Conservation (phyloP, 2,888 invertebrate species). For the Tinea semifulvella region DNA sequence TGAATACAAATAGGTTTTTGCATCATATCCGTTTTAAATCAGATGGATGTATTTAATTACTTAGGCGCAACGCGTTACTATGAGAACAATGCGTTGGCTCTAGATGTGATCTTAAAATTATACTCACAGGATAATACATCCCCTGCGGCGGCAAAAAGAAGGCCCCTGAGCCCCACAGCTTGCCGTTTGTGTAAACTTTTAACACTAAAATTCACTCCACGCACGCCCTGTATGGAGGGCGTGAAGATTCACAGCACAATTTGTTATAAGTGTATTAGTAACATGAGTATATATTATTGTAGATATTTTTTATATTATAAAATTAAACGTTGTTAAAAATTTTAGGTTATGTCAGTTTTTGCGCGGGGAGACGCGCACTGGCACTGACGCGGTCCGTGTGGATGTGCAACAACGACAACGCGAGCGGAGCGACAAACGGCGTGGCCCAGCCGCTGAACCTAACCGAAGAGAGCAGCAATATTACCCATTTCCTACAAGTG, state of each 20-base stretch:
- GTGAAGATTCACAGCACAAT: constrained; percentile 56
- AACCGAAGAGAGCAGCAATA: not conserved
- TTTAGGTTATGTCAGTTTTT: constrained; percentile 59
- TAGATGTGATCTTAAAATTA: constrained; percentile 17
- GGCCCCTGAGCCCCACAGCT: constrained; percentile 97
- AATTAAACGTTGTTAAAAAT: constrained; percentile 42
- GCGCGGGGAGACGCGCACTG: constrained; percentile 59
- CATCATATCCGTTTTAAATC: constrained; percentile 1
- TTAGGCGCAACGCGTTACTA: not conserved
- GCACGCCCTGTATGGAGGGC: constrained; percentile 49
- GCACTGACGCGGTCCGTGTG: constrained; percentile 62
- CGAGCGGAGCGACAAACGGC: constrained; percentile 4
- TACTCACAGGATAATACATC: constrained; percentile 96
- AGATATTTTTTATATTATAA: constrained; percentile 25
- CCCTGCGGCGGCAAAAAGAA: constrained; percentile 96
- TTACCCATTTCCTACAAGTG: constrained; percentile 27
- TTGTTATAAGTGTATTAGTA: constrained; percentile 51
- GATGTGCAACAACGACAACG: constrained; percentile 40
- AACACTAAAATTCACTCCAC: constrained; percentile 67
- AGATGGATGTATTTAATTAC: no score
- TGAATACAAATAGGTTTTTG: constrained; percentile 4
- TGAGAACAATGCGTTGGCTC: not conserved
- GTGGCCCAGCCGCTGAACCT: constrained; percentile 11
- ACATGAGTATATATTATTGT: constrained; percentile 55
- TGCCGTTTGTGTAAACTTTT: constrained; percentile 80